Evolutionary conservation across 2,797 vertebrate species (phyloP).

Genomic region (Sciaenops ocellatus): DNA sequence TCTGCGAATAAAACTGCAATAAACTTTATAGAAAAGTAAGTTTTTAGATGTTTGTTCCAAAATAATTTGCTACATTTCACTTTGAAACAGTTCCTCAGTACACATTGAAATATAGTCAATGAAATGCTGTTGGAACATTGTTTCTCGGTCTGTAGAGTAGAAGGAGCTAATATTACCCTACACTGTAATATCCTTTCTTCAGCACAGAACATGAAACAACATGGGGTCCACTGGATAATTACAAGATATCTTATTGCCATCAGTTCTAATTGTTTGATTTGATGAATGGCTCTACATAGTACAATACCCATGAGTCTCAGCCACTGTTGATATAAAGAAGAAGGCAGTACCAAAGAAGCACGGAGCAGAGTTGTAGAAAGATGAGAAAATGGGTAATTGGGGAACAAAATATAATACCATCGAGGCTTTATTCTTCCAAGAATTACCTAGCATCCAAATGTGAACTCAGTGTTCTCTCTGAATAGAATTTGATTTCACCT

Average conservation of each 20-base stretch:
- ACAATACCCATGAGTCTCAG: not conserved
- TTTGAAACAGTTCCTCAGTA: not conserved
- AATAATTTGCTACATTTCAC: not conserved
- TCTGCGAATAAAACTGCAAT: not conserved
- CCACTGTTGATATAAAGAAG: not conserved
- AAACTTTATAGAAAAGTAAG: not conserved
- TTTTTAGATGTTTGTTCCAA: not conserved
- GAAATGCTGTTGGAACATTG: not conserved
- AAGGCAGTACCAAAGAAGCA: not conserved
- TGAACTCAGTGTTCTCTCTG: too few relatives aligned
- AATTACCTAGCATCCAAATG: too few relatives aligned
- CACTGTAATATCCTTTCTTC: not conserved
- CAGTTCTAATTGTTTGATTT: not conserved
- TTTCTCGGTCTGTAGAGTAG: not conserved
- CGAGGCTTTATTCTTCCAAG: too few relatives aligned
- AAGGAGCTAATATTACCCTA: not conserved
- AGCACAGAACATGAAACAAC: not conserved
- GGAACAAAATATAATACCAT: not conserved
- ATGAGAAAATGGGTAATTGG: not conserved
- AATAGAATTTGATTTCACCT: too few relatives aligned
- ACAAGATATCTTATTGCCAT: not conserved
- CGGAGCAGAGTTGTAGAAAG: not conserved
- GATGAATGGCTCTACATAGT: not conserved
- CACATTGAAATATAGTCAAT: not conserved
- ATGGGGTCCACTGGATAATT: not conserved